Base-by-base conservation (phyloP, 2,113 vertebrate genomes). In the Mustelus asterias region DNA sequence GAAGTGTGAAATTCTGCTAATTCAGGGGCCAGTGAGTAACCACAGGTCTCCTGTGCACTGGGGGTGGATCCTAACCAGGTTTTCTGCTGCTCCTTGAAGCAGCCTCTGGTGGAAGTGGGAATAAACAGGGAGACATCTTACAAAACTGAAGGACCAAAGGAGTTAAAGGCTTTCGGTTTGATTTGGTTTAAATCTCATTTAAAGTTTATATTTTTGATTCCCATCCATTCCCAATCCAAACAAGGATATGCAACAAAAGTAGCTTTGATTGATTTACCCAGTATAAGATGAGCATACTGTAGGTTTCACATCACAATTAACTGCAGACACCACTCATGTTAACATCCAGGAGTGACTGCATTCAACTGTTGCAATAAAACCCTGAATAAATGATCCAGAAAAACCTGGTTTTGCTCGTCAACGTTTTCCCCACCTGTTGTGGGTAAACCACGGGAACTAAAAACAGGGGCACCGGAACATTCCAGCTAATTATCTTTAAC, bases 101-200 rank as follows among this genome's bases (percentile, higher is more conserved):
- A 37, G 33, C n/a, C 60, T 18, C 14, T 65, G n/a, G 3, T 93
- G 60, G 63, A 93, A 65, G 29, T 33, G 54, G 54, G 48, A 89
- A 22, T 1, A 48, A 54, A 58, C 11, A 90, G 33, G 88, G 29
- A 33, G 24, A 33, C 13, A 3, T n/a, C 33, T 13, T 33, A 14
- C 18, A 63, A 63, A 63, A 63, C 63, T 90, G n/a, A 16, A 88
- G 85, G 24, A 90, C 13, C 88, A 60, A 90, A 92, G 26, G 13
- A 18, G 18, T 65, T 93, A 93, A 60, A 65, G 60, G 60, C 60
- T 65, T 60, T 37, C 37, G 20, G 33, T 65, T 65, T 65, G 89
- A 65, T 93, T 93, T 93, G 60, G 89, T 65, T 93, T 65, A 41
- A 76, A 83, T 67, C 67, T 37, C n/a, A 37, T 37, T 93, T n/a